Conservation (phyloP, 2,797 vertebrate species). For the Yasuhikotakia modesta region DNA sequence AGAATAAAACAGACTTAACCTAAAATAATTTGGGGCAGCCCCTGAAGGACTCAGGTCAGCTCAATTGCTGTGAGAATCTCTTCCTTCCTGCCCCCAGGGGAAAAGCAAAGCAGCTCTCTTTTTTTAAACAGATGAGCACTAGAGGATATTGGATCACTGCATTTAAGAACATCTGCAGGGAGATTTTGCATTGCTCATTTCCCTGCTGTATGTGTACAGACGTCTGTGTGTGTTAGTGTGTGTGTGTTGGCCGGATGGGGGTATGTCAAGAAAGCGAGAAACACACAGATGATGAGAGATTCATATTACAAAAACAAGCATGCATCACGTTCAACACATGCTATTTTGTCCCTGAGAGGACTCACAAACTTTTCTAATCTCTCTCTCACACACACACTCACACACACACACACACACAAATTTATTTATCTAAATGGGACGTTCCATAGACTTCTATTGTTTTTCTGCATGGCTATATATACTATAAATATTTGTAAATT, state of each 20-base stretch:
- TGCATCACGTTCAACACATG: slow-evolving; percentile 17
- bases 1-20: slow-evolving; percentile 34
- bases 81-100: slow-evolving; percentile 39
- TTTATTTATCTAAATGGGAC: too few species aligned
- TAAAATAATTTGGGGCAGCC: slow-evolving; percentile 48
- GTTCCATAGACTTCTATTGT: too few species aligned
- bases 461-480: too few species aligned
- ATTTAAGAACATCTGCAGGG: slow-evolving; percentile 65
- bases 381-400: neutral
- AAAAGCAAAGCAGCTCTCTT: slow-evolving; percentile 53
- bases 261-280: neutral
- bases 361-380: slow-evolving; percentile 30
- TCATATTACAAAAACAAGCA: slow-evolving; percentile 31
- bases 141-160: slow-evolving; percentile 63
- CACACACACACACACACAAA: too few species aligned
- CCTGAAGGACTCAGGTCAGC: slow-evolving; percentile 41
- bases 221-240: slow-evolving; percentile 20
- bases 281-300: slow-evolving; percentile 29
- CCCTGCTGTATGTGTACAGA: slow-evolving; percentile 21
- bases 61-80: slow-evolving; percentile 61
- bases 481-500: too few species aligned
- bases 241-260: neutral
- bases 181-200: slow-evolving; percentile 46
- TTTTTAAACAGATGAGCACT: slow-evolving; percentile 55
- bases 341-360: slow-evolving; percentile 32